A percentile compares a stretch with the other conserved stretches of the same genome.
Conservation (phyloP, 2,888 invertebrate species). For the Rhamnusium bicolor region DNA sequence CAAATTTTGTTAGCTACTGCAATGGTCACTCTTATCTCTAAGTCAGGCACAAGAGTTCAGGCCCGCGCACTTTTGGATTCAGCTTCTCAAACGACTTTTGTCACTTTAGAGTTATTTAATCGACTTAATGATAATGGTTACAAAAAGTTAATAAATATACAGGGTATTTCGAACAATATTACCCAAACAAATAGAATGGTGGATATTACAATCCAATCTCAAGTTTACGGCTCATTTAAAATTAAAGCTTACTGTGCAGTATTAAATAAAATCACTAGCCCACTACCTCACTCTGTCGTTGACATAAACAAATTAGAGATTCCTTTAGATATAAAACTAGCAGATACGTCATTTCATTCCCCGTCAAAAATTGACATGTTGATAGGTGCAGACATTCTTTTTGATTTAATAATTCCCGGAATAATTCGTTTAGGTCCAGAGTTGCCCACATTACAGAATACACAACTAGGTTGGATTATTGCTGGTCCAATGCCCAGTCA, state of each 20-base stretch:
- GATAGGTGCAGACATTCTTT: constrained; percentile 4
- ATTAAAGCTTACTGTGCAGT: neutral
- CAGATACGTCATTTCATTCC: neutral
- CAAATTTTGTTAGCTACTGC: constrained; percentile 3
- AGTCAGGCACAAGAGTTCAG: neutral
- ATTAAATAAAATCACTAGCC: neutral
- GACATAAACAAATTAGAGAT: neutral
- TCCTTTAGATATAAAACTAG: neutral
- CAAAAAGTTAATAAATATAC: neutral
- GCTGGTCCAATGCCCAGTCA: constrained; percentile 6
- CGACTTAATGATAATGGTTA: neutral
- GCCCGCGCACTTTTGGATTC: neutral
- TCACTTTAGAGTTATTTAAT: neutral
- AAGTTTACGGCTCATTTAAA: neutral
- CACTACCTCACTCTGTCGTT: neutral
- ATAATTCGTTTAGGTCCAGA: neutral
- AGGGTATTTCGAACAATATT: neutral
- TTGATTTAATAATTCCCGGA: constrained; percentile 5
- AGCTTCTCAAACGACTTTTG: neutral
- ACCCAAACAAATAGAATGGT: no score
- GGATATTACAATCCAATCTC: no score
- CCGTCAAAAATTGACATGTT: neutral
- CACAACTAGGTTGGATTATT: neutral
- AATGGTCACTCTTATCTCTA: neutral
- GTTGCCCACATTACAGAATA: neutral